phyloP scores from a whole-genome alignment of 1,140 invertebrate species.

The Drosophila pandora region DNA sequence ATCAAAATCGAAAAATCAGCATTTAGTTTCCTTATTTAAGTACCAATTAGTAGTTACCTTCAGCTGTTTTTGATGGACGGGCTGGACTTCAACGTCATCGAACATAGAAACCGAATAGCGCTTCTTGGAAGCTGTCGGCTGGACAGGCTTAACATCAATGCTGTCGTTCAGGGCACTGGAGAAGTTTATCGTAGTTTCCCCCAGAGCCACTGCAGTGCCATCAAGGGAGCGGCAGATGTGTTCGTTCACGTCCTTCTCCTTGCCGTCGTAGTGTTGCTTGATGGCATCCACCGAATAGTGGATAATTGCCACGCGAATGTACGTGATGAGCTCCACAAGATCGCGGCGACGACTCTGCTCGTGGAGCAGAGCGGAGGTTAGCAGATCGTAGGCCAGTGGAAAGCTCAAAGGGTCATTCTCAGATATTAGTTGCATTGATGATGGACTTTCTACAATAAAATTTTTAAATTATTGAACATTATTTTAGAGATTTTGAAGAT shows the following conservation, averaged over 20 bases:
- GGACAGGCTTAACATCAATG: conserved; percentile 40
- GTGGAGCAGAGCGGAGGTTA: conserved; percentile 48
- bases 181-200: conserved; percentile 70
- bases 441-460: conserved; percentile 7
- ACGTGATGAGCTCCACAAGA: conserved; percentile 66
- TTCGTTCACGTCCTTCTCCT: conserved; percentile 58
- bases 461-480: background rate
- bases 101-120: conserved; percentile 77
- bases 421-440: conserved; percentile 46
- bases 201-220: conserved; percentile 37
- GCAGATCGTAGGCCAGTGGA: conserved; percentile 68
- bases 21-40: background rate
- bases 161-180: conserved; percentile 59
- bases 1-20: background rate
- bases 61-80: conserved; percentile 39
- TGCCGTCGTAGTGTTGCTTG: conserved; percentile 49
- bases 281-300: conserved; percentile 64
- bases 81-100: conserved; percentile 69
- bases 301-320: conserved; percentile 56
- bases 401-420: conserved; percentile 72
- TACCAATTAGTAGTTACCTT: conserved; percentile 39
- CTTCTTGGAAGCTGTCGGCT: conserved; percentile 45
- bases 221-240: conserved; percentile 65
- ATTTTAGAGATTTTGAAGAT: background rate
- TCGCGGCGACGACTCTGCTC: conserved; percentile 45